Conservation (phyloP, 2,888 invertebrate species). For the Nasonia oneida region DNA sequence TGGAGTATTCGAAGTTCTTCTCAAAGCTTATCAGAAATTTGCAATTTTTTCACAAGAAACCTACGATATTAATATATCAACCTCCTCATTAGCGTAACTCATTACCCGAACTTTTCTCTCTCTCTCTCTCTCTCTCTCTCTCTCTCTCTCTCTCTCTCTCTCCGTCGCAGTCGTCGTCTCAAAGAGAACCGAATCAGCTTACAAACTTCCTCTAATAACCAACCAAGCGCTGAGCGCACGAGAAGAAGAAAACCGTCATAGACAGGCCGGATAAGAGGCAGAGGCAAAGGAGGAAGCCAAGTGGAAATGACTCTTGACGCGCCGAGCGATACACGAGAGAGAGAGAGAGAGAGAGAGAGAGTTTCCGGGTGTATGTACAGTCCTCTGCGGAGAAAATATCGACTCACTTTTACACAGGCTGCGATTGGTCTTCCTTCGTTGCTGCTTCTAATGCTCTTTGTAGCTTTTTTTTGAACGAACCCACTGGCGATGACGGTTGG, state of each 20-base stretch:
- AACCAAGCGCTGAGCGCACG: background rate
- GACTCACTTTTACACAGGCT: background rate
- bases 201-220: background rate
- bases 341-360: background rate
- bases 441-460: background rate
- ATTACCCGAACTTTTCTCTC: too few species aligned
- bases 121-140: too few species aligned
- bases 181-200: background rate
- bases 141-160: too few species aligned
- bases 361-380: background rate
- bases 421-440: background rate
- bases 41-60: too few species aligned
- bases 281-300: conserved; percentile 57
- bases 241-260: background rate
- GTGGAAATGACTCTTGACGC: conserved; percentile 61
- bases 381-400: background rate
- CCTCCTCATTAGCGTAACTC: background rate
- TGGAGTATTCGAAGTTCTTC: too few species aligned
- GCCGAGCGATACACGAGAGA: background rate
- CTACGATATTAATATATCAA: background rate
- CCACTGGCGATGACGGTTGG: background rate
- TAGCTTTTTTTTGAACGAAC: background rate
- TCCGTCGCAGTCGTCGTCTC: too few species aligned
- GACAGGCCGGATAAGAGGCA: background rate
- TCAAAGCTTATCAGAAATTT: too few species aligned